Base-by-base conservation (phyloP, 1,140 invertebrate species). In the Augochlora pura region DNA sequence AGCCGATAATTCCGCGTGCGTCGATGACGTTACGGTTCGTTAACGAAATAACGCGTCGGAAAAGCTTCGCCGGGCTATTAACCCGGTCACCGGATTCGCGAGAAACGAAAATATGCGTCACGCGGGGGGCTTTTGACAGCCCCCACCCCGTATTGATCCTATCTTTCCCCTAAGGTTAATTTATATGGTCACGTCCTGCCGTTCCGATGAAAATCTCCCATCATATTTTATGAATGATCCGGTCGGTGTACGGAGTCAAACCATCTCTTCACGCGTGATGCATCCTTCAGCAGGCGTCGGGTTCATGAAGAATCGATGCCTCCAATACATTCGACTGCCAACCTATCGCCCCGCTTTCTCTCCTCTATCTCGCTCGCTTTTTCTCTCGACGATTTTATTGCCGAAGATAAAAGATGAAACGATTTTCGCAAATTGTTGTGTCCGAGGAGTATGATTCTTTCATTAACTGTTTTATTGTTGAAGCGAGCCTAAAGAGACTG, bases 141-240 rank as follows among this genome's bases (percentile, higher is more conserved):
- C 1, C n/a, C n/a, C n/a, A n/a, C n/a, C n/a, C 6, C n/a, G 1
- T 27, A 75, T 77, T 57, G 52, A 77, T 77, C 74, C 18, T 14
- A 7, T 6, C 14, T 52, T n/a, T n/a, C 32, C 27, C 23, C 21
- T 16, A 25, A 10, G 27, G 32, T 66, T 75, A 75, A 75, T 75
- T 75, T 75, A 65, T 42, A 65, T 46, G 54, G 42, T 57, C 21
- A 14, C 65, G 16, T 77, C 14, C 16, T 42, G 23, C 18, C 21
- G 32, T 12, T 25, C 32, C 38, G 12, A 18, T 64, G 46, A 52
- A 71, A 71, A 60, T 71, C 54, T 60, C 69, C 69, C 25, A 62
- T 71, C 69, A 71, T 25, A 71, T 71, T 71, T 71, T 71, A 71
- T 71, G 69, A 71, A 42, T 62, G 69, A 60, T 62, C 38, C 60